phyloP scores from a whole-genome alignment of 2,113 vertebrate species.

The Gnathonemus echidnorhynchus region DNA sequence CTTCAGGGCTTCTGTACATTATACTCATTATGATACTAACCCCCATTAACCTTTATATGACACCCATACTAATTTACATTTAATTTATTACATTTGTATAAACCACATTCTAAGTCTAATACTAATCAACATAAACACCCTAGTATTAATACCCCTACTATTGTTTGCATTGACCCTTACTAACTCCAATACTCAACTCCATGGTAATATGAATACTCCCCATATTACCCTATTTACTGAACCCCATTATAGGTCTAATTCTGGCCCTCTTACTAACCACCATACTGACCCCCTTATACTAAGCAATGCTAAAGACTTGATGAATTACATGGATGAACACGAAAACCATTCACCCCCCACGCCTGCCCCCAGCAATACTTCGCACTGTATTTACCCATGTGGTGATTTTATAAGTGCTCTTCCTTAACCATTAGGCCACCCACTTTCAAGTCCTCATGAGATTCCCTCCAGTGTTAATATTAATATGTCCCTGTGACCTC shows the following conservation, averaged over 20 bases:
- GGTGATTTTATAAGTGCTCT: background rate
- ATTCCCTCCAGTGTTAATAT: background rate
- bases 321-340: background rate
- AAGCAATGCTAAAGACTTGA: background rate
- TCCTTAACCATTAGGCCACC: too few species aligned
- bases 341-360: background rate
- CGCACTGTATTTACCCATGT: background rate
- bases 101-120: background rate
- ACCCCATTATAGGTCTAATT: background rate
- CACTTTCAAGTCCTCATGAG: background rate
- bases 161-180: background rate
- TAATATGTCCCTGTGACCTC: background rate
- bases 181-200: background rate
- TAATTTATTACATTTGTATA: background rate
- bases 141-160: background rate
- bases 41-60: background rate
- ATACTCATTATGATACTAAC: background rate
- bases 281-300: background rate
- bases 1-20: background rate
- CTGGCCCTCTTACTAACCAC: background rate
- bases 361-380: background rate
- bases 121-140: background rate
- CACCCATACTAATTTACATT: background rate
- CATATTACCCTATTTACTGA: background rate
- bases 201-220: background rate